These are phyloP conservation scores for Pseudopleuronectes americanus DNA, from an alignment of 2,797 vertebrate genomes.

Conservation along the genomic window DNA sequence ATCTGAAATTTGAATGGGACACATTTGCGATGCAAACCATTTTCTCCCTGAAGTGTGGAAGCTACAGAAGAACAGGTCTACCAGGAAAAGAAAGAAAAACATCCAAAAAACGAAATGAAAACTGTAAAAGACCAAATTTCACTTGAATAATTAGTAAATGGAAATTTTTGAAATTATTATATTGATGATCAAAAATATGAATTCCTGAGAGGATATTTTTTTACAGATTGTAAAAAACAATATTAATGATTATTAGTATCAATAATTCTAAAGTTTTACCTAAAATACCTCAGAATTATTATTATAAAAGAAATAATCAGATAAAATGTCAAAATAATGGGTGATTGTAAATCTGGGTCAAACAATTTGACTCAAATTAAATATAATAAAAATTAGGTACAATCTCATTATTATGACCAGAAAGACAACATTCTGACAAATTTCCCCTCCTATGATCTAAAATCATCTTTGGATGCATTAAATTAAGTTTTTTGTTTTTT, in stretches of 20 bases:
- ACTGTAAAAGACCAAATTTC: background rate
- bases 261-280: no score
- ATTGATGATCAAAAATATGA: background rate
- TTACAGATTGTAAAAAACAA: background rate
- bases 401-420: background rate
- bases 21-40: constrained; percentile 64
- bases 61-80: constrained; percentile 13
- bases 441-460: no score
- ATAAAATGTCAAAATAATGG: no score
- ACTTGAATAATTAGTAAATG: background rate
- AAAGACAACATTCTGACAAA: background rate
- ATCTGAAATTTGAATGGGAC: constrained; percentile 92
- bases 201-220: background rate
- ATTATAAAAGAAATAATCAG: background rate
- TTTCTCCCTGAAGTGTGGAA: constrained; percentile 9
- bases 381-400: no score
- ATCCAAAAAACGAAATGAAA: background rate
- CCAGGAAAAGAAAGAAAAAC: constrained; percentile 19
- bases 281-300: background rate
- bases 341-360: no score
- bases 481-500: background rate
- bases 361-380: no score
- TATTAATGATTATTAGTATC: no score
- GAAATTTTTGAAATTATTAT: background rate
- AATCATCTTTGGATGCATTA: no score